Evolutionary conservation across 2,888 invertebrate species (phyloP).

Genomic region (Bembecia ichneumoniformis): DNA sequence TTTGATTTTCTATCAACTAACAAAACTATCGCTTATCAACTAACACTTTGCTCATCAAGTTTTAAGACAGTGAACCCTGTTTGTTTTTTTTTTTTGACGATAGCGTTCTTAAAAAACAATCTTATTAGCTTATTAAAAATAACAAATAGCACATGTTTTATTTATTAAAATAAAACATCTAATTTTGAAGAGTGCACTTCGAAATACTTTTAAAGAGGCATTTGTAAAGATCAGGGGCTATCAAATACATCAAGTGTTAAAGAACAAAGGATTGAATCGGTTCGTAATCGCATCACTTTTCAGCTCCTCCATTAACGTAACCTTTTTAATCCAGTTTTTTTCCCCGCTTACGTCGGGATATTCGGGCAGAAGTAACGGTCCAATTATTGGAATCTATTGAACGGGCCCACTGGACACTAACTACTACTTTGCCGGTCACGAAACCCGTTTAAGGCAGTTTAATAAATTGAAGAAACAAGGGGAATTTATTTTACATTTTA

Average conservation of each 20-base stretch:
- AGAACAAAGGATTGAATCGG: slow-evolving; percentile 52
- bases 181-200: too few relatives aligned
- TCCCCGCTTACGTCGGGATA: slow-evolving; percentile 54
- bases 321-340: slow-evolving; percentile 57
- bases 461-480: slow-evolving; percentile 44
- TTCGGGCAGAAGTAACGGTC: slow-evolving; percentile 53
- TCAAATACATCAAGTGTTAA: slow-evolving; percentile 2
- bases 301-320: slow-evolving; percentile 55
- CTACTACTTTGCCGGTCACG: slow-evolving; percentile 49
- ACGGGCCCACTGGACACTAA: slow-evolving; percentile 47
- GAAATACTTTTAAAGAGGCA: too few relatives aligned
- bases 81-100: too few relatives aligned
- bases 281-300: slow-evolving; percentile 62
- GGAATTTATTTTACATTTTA: not conserved
- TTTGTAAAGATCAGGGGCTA: not conserved
- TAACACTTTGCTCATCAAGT: too few relatives aligned
- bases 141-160: too few relatives aligned
- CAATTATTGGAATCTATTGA: slow-evolving; percentile 58
- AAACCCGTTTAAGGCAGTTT: slow-evolving; percentile 50
- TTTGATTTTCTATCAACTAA: too few relatives aligned
- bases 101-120: too few relatives aligned
- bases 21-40: too few relatives aligned
- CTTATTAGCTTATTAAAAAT: too few relatives aligned
- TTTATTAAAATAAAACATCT: too few relatives aligned
- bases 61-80: too few relatives aligned